A percentile compares a stretch with the other conserved stretches of the same genome.
Conservation (phyloP, 2,888 invertebrate species). For the Eurytoma californica region DNA sequence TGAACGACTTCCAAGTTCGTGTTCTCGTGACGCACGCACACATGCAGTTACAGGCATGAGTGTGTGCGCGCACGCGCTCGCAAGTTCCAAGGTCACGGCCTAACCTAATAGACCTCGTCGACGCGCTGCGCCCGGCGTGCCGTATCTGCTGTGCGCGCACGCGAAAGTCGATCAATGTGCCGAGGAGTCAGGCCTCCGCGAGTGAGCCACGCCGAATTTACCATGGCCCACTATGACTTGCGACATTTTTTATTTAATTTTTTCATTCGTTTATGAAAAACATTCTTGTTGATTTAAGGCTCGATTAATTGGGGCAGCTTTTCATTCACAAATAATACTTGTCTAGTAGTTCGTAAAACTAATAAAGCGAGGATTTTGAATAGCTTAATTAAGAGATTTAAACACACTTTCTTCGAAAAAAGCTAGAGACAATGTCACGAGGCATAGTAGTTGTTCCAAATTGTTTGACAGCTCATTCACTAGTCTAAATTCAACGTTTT, state of each 20-base stretch:
- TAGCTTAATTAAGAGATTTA: no score
- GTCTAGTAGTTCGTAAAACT: no score
- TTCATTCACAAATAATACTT: no score
- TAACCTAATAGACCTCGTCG: slow-evolving; percentile 52
- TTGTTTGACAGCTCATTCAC: slow-evolving; percentile 22
- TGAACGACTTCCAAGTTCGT: slow-evolving; percentile 45
- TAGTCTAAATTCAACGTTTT: no score
- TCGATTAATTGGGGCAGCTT: no score
- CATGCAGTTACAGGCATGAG: background rate
- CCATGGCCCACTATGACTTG: background rate
- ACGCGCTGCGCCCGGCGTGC: slow-evolving; percentile 21
- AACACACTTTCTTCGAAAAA: no score
- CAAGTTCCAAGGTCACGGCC: slow-evolving; percentile 56
- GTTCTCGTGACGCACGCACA: slow-evolving; percentile 14
- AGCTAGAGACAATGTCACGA: slow-evolving; percentile 13
- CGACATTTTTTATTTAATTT: background rate
- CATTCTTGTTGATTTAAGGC: no score
- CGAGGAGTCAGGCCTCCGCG: no score
- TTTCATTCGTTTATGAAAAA: no score
- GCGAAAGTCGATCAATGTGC: background rate
- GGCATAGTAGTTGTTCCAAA: slow-evolving; percentile 35
- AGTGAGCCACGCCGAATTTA: no score
- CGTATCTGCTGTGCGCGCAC: slow-evolving; percentile 1
- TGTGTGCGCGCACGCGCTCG: slow-evolving; percentile 38
- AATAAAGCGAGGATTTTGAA: no score